A percentile compares a stretch with the other conserved stretches of the same genome.
phyloP scores from a whole-genome alignment of 2,797 vertebrate species.

The Arctocebus calabarensis region DNA sequence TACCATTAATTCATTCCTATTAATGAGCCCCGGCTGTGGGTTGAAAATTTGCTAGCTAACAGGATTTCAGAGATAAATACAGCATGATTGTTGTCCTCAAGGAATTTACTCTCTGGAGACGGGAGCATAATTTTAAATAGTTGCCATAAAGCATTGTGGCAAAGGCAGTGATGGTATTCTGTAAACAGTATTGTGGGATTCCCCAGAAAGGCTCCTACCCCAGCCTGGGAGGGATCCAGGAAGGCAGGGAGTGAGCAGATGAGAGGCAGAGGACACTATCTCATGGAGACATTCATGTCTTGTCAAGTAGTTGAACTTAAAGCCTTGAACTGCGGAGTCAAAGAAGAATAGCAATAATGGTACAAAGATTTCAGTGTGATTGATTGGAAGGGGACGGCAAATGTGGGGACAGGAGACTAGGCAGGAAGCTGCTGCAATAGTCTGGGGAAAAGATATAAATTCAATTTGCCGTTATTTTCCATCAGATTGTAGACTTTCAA shows the following conservation, averaged over 20 bases:
- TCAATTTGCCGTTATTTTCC: not conserved
- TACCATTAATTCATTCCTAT: not conserved
- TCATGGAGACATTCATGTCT: not conserved
- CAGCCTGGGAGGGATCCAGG: not conserved
- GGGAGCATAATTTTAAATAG: not conserved
- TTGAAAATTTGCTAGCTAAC: not conserved
- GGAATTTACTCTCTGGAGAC: not conserved
- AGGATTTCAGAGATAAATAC: not conserved
- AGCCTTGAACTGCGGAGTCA: not conserved
- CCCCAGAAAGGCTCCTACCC: not conserved
- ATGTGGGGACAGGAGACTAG: not conserved
- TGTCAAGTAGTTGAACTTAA: not conserved
- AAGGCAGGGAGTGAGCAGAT: not conserved
- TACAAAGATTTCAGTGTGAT: not conserved
- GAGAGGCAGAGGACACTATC: not conserved
- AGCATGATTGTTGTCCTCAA: not conserved
- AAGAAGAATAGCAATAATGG: too few relatives aligned
- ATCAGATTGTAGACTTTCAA: not conserved
- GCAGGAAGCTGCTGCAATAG: not conserved
- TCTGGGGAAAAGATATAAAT: not conserved
- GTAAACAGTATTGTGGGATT: too few relatives aligned
- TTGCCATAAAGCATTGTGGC: not conserved
- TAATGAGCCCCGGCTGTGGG: not conserved
- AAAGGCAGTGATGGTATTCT: not conserved
- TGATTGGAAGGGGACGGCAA: not conserved